Evolutionary conservation across 2,797 vertebrate genomes (phyloP), one percentile per base, ranked within the genome.

Genomic region (Oceanodroma leucorhoa): DNA sequence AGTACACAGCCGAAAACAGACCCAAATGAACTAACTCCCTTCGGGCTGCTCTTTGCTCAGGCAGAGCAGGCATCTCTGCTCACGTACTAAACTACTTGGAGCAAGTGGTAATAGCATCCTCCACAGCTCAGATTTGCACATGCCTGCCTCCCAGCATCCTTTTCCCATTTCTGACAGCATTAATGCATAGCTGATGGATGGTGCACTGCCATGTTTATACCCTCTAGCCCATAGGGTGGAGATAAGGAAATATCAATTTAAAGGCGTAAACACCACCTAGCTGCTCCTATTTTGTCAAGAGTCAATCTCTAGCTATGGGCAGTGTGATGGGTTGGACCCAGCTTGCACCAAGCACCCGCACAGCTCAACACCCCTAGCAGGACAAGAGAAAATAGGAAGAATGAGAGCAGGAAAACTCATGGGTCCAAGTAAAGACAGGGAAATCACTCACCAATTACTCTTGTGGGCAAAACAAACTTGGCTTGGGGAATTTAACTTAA

Each of bases 401-500:
- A 71, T 0, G 5, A 67, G 26, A 80, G 18, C 0, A 0, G 73
- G 40, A 60, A 55, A 83, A 65, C 26, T 58, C 19, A 32, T 1
- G 7, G 24, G 30, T 53, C 34, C 34, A 50, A 91, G 23, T 18
- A 73, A 62, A 75, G 38, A 50, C 40, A 50, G 27, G 22, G 38
- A 88, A 80, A 61, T 72, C 26, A 26, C 32, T 77, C 45, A 10
- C 10, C 36, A 4, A 1, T 22, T 79, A 34, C 11, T 58, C 10
- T 5, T 3, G 4, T 13, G 26, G 78, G 43, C 48, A 82, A 60
- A 95, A 20, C 32, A 83, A 40, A 24, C 27, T 38, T 67, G 21
- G 14, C 43, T 38, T 69, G 50, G 46, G 24, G 46, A 38, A 30
- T 81, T 72, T 58, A 73, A 69, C 50, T 41, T 26, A 41, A 58